Evolutionary conservation across 2,797 vertebrate genomes (phyloP), one percentile per base, ranked within the genome.

Genomic region (Hirundo rustica): DNA sequence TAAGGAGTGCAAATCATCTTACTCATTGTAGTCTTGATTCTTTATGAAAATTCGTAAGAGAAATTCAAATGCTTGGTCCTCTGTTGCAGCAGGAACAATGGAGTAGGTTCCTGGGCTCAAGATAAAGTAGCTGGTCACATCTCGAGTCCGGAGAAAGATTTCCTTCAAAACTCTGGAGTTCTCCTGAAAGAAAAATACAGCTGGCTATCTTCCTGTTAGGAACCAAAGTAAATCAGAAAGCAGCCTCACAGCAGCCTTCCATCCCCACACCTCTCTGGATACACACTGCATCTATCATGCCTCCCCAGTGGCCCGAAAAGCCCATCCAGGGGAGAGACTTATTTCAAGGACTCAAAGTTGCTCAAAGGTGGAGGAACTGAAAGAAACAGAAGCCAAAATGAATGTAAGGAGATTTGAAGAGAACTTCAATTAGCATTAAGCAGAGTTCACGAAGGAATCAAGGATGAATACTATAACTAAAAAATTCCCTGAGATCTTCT

Each of bases 21-120:
- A 98, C 98, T 96, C 94, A 42, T 92, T 36, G 42, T 15, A 45
- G 26, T 77, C 81, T 14, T 93, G 91, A 17, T 40, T 93, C 92
- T 95, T 98, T 29, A 91, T 15, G 75, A 98, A 98, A 85, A 98
- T 96, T 40, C 95, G 82, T 36, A 98, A 76, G 50, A 98, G 92
- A 62, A 98, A 98, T 57, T 97, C 66, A 5, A 95, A 94, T 51
- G 94, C 70, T 40, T 74, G 91, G 7, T 77, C 61, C 66, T 75
- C 78, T 25, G 40, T 9, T 21, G 89, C 26, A 21, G 47, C 65
- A 48, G 94, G 86, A 30, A 93, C 16, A 2, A 97, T 32, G 3
- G 94, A 87, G 1, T 98, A 98, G 36, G 89, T 97, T 44, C 98
- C 98, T 1, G 97, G 96, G 9, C n/a, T 95, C 91, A 98, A 65